A percentile compares a stretch with the other conserved stretches of the same genome.
phyloP scores from a whole-genome alignment of 2,888 invertebrate genomes.

The Caenorhabditis sp. region DNA sequence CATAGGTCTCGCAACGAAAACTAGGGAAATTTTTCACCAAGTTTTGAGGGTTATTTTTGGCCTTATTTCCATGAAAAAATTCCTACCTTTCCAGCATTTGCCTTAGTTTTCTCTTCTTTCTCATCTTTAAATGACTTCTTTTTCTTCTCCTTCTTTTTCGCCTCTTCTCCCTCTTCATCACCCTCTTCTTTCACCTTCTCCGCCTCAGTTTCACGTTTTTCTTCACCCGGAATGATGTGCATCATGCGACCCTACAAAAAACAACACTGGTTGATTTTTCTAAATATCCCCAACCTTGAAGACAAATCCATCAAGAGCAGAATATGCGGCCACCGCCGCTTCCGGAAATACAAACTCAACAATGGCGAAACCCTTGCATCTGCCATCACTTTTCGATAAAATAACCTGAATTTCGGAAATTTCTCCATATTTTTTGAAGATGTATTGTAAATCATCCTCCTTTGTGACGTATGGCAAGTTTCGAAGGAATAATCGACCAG shows the following conservation, averaged over 20 bases:
- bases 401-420: constrained; percentile 80
- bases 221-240: constrained; percentile 87
- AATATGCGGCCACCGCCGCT: constrained; percentile 88
- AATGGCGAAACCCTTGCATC: constrained; percentile 89
- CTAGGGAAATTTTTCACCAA: too few species aligned
- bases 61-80: too few species aligned
- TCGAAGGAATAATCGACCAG: constrained; percentile 89
- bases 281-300: constrained; percentile 76
- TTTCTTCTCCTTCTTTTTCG: constrained; percentile 36
- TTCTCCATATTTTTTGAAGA: constrained; percentile 77
- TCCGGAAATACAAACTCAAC: constrained; percentile 93
- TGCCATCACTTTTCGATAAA: constrained; percentile 82
- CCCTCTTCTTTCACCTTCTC: constrained; percentile 18
- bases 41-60: too few species aligned
- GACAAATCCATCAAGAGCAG: constrained; percentile 86
- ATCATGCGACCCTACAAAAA: constrained; percentile 82
- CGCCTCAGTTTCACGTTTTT: constrained; percentile 71
- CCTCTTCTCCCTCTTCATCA: constrained; percentile 6
- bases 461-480: constrained; percentile 87
- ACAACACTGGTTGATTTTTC: neutral
- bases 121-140: constrained; percentile 82
- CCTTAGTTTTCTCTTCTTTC: constrained; percentile 80
- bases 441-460: constrained; percentile 83
- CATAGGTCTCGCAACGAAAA: too few species aligned
- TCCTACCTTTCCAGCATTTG: constrained; percentile 48